Evolutionary conservation across 2,797 vertebrate genomes (phyloP).

Genomic region (Neopelma chrysocephalum): DNA sequence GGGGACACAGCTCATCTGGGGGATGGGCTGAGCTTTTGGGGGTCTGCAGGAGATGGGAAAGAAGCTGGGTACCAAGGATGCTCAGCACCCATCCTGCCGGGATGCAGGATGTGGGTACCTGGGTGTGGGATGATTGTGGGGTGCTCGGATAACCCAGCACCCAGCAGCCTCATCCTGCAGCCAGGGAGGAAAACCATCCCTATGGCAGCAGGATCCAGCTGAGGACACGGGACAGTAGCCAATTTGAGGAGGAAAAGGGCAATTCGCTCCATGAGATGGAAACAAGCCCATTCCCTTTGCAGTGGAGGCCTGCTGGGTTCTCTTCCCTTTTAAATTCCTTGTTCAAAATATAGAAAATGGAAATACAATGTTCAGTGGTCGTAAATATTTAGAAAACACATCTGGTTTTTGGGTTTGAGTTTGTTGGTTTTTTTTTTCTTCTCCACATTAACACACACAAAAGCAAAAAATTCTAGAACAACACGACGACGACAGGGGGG

Average conservation of each 20-base stretch:
- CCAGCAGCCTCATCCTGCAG: background rate
- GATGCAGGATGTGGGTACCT: background rate
- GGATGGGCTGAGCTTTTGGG: background rate
- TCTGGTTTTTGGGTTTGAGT: background rate
- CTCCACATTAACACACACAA: conserved; percentile 77
- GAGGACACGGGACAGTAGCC: background rate
- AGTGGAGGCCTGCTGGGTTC: conserved; percentile 23
- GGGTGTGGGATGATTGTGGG: background rate
- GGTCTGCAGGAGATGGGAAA: background rate
- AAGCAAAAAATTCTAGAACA: conserved; percentile 80
- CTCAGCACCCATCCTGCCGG: background rate
- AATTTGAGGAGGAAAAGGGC: background rate
- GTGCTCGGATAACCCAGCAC: background rate
- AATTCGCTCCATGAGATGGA: rapidly evolving
- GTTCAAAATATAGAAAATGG: conserved; percentile 53
- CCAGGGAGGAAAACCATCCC: background rate
- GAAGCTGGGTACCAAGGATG: background rate
- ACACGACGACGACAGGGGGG: conserved; percentile 57
- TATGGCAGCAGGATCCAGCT: background rate
- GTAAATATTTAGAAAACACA: conserved; percentile 67
- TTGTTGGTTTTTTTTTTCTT: background rate
- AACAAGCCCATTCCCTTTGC: background rate
- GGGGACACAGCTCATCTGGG: background rate
- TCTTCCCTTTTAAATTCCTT: conserved; percentile 83
- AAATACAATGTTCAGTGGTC: conserved; percentile 45